These are phyloP conservation scores for Lonchura striata DNA, from an alignment of 2,113 vertebrate genomes.

Conservation along the genomic window DNA sequence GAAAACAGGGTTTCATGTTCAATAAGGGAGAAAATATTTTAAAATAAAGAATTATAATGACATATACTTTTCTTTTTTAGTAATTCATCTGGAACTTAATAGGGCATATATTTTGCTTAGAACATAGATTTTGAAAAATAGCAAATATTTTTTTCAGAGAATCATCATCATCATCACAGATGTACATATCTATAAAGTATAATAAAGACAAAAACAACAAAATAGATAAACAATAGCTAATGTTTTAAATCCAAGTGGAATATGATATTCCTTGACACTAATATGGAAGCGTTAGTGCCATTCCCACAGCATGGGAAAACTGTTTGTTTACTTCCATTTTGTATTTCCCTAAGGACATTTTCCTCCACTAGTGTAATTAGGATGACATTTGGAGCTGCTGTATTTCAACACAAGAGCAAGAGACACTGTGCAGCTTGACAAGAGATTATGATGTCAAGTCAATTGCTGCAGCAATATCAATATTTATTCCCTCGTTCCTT, in stretches of 20 bases:
- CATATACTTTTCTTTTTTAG: neutral
- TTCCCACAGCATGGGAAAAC: neutral
- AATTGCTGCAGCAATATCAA: conserved; percentile 42
- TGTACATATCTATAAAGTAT: neutral
- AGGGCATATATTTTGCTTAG: neutral
- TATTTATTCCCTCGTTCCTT: neutral
- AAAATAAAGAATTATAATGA: neutral
- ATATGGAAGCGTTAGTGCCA: neutral
- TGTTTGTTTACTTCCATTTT: conserved; percentile 35
- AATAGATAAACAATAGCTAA: neutral
- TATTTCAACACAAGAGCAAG: conserved; percentile 31
- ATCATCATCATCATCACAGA: neutral
- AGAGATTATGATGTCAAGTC: conserved; percentile 47
- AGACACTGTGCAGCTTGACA: conserved; percentile 5
- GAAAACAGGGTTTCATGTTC: neutral
- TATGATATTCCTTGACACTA: neutral
- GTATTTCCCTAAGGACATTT: conserved; percentile 33
- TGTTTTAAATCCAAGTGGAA: neutral
- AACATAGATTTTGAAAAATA: neutral
- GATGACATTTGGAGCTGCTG: conserved; percentile 55
- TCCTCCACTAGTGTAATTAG: conserved; percentile 37
- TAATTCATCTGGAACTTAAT: neutral
- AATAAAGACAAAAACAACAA: neutral
- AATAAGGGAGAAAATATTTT: neutral
- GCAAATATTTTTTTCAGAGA: neutral